Conservation (phyloP, 2,797 vertebrate genomes). For the Phoebastria nigripes region DNA sequence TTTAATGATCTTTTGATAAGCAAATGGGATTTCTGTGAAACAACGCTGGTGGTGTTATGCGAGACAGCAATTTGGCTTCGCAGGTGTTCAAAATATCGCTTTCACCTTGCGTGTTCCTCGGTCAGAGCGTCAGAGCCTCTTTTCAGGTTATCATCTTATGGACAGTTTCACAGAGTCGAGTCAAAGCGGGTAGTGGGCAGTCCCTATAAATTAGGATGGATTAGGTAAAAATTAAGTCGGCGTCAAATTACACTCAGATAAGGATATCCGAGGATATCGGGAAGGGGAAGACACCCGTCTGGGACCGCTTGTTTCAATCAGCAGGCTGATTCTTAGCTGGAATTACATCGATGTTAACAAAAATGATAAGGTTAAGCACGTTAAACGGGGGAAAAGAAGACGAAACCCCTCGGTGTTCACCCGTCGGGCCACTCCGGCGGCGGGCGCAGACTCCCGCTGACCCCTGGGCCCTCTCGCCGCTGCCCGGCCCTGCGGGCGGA, state of each 20-base stretch:
- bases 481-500: no score
- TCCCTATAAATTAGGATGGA: neutral
- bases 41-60: neutral
- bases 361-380: neutral
- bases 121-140: neutral
- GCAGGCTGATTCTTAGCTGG: neutral
- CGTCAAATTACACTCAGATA: neutral
- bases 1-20: conserved; percentile 12
- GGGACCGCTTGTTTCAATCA: neutral
- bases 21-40: neutral
- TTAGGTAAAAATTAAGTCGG: neutral
- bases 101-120: neutral
- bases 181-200: neutral
- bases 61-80: neutral
- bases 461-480: neutral
- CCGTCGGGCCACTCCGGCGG: neutral
- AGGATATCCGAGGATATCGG: neutral
- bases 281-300: neutral
- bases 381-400: neutral
- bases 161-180: conserved; percentile 12
- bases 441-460: neutral
- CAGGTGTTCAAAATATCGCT: neutral
- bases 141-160: neutral
- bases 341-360: neutral
- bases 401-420: neutral